Evolutionary conservation across 2,113 vertebrate species (phyloP).

Genomic region (Lanius collurio): DNA sequence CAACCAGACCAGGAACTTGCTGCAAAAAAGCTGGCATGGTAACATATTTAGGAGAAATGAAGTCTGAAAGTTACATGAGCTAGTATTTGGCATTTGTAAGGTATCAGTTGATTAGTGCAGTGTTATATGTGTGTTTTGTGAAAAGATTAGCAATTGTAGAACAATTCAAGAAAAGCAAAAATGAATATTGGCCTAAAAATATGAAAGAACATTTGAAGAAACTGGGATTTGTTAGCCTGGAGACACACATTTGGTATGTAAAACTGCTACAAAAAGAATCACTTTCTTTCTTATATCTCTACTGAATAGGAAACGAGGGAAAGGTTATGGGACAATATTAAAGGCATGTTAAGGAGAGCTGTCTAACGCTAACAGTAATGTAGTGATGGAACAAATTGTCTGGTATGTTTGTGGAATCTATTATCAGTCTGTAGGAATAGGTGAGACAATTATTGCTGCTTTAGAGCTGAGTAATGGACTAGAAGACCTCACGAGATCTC

Average conservation of each 20-base stretch:
- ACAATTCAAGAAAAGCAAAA: background rate
- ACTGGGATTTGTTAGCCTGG: background rate
- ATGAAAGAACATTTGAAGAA: background rate
- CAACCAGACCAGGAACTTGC: background rate
- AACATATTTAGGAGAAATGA: background rate
- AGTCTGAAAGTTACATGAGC: background rate
- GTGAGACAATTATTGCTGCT: background rate
- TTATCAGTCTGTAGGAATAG: background rate
- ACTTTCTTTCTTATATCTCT: background rate
- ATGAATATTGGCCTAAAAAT: background rate
- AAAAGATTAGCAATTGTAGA: background rate
- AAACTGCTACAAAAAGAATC: background rate
- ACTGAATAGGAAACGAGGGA: background rate
- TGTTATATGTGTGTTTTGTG: background rate
- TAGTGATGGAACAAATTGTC: background rate
- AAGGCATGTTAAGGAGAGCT: background rate
- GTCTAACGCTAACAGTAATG: background rate
- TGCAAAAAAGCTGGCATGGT: background rate
- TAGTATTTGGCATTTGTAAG: background rate
- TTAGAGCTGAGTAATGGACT: background rate
- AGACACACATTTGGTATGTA: accelerated
- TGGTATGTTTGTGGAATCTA: background rate
- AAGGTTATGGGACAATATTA: background rate
- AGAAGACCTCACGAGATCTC: background rate
- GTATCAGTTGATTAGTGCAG: background rate